phyloP scores from a whole-genome alignment of 1,140 invertebrate genomes.

The Ectropis grisescens region DNA sequence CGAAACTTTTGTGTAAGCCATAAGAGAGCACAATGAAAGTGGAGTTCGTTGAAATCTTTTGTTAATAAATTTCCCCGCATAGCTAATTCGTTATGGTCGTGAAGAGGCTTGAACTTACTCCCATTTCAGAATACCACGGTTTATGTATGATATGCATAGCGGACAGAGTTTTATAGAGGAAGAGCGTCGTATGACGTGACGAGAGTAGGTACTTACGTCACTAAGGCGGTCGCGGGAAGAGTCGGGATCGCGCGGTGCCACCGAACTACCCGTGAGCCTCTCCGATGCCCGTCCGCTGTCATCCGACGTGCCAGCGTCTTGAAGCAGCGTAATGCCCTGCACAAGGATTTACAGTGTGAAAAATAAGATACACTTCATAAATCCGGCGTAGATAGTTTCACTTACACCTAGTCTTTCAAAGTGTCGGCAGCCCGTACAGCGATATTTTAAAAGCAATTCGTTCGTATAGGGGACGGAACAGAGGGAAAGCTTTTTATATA shows the following conservation, averaged over 20 bases:
- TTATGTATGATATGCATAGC: too few relatives aligned
- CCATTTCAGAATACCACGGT: too few relatives aligned
- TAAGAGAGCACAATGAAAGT: too few relatives aligned
- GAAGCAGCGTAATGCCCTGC: conserved; percentile 75
- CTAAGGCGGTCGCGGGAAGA: conserved; percentile 84
- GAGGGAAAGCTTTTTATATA: conserved; percentile 36
- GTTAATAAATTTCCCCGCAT: too few relatives aligned
- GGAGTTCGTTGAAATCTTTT: too few relatives aligned
- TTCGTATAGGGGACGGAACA: conserved; percentile 20
- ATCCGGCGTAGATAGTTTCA: too few relatives aligned
- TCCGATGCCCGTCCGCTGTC: conserved; percentile 83
- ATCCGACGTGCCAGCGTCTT: conserved; percentile 83
- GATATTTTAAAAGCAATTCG: conserved; percentile 31
- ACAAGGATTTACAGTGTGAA: conserved; percentile 14
- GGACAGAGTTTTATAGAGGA: too few relatives aligned
- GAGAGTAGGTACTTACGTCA: conserved; percentile 75
- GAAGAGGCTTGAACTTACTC: too few relatives aligned
- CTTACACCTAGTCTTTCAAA: conserved; percentile 4
- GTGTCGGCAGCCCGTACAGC: conserved; percentile 12
- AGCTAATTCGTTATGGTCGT: too few relatives aligned
- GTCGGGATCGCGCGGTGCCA: conserved; percentile 79
- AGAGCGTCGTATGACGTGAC: too few relatives aligned
- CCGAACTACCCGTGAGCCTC: conserved; percentile 80
- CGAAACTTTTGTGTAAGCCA: too few relatives aligned
- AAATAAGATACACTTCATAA: conserved; percentile 4